A percentile compares a stretch with the other conserved stretches of the same genome.
Evolutionary conservation across 2,888 invertebrate species (phyloP).

Genomic region (Ennomos fuscantarius): DNA sequence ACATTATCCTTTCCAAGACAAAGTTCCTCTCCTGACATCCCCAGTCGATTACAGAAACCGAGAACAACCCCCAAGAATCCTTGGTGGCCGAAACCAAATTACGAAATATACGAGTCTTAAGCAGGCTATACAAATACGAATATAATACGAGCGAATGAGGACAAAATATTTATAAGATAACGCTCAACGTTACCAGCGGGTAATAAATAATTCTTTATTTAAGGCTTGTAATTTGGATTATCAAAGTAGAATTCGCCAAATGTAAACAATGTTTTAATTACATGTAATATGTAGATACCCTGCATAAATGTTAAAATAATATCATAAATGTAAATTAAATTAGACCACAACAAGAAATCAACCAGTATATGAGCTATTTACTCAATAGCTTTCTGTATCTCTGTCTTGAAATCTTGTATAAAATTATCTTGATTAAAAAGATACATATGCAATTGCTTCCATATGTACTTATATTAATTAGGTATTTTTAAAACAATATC

Average conservation of each 20-base stretch:
- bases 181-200: not conserved
- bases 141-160: conserved; percentile 26
- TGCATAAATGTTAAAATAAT: too few relatives aligned
- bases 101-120: conserved; percentile 56
- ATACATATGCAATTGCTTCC: too few relatives aligned
- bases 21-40: conserved; percentile 41
- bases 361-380: conserved; percentile 15
- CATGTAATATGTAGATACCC: too few relatives aligned
- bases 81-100: conserved; percentile 59
- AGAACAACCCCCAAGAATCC: conserved; percentile 39
- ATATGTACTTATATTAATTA: too few relatives aligned
- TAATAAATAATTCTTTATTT: too few relatives aligned
- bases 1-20: conserved; percentile 49
- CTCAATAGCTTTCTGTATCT: conserved; percentile 13
- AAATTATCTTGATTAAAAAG: too few relatives aligned
- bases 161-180: conserved; percentile 20
- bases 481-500: too few relatives aligned
- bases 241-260: too few relatives aligned
- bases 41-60: conserved; percentile 29
- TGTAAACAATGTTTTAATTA: too few relatives aligned
- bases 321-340: too few relatives aligned
- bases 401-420: conserved; percentile 6
- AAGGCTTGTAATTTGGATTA: too few relatives aligned
- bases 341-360: not conserved
- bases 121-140: conserved; percentile 21